phyloP scores from a whole-genome alignment of 2,797 vertebrate species.

The Psittacula echo region DNA sequence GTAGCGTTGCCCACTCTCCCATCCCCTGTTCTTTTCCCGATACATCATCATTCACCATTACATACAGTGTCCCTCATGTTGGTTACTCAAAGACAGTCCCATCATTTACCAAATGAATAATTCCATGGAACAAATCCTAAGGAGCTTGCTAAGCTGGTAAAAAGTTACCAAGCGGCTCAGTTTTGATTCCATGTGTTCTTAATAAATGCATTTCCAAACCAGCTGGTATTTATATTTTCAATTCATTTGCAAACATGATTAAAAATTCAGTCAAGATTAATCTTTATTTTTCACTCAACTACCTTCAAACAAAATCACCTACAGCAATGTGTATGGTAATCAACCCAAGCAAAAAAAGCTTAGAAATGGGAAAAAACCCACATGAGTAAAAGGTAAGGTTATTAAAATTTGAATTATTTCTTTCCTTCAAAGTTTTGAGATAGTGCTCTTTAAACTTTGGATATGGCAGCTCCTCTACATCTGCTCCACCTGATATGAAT shows the following conservation, averaged over 20 bases:
- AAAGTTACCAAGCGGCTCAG: background rate
- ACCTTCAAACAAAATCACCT: slow-evolving; percentile 61
- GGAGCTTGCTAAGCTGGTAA: background rate
- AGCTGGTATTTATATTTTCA: slow-evolving; percentile 26
- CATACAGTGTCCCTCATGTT: background rate
- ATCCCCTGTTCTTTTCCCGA: background rate
- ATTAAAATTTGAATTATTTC: slow-evolving; percentile 53
- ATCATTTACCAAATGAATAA: background rate
- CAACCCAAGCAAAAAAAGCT: background rate
- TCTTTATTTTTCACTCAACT: slow-evolving; percentile 58
- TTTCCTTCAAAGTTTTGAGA: slow-evolving; percentile 26
- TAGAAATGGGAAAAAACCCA: background rate
- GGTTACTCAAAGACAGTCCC: background rate
- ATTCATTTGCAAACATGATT: slow-evolving; percentile 60
- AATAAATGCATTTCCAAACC: slow-evolving; percentile 28
- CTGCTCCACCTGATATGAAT: slow-evolving; percentile 34
- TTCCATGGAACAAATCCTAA: background rate
- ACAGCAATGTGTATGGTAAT: slow-evolving; percentile 35
- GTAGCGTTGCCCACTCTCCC: background rate
- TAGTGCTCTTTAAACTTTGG: slow-evolving; percentile 6
- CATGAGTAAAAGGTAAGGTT: background rate
- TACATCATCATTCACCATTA: background rate
- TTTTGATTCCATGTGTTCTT: background rate
- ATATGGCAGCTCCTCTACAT: background rate
- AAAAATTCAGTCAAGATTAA: slow-evolving; percentile 65